Evolutionary conservation across 2,797 vertebrate species (phyloP).

Genomic region (Lindbergichthys nudifrons): DNA sequence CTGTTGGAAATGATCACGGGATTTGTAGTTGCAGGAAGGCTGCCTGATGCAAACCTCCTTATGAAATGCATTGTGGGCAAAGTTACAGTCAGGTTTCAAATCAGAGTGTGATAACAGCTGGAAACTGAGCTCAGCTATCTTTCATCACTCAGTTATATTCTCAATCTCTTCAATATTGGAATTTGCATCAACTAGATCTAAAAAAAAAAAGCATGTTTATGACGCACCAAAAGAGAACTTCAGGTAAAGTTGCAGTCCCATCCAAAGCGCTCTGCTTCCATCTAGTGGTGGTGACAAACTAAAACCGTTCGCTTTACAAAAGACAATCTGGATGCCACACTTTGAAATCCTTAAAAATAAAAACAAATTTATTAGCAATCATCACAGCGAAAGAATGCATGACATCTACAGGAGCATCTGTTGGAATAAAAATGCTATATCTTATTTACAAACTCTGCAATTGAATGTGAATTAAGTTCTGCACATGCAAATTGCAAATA

Average conservation of each 20-base stretch:
- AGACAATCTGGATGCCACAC: slow-evolving; percentile 7
- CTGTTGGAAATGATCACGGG: neutral
- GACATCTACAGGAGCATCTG: slow-evolving; percentile 87
- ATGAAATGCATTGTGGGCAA: slow-evolving; percentile 2
- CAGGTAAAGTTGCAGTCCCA: neutral
- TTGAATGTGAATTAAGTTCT: slow-evolving; percentile 79
- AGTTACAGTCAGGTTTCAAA: slow-evolving; percentile 1
- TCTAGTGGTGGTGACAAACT: slow-evolving; percentile 64
- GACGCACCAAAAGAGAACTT: slow-evolving; percentile 22
- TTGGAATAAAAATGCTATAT: slow-evolving; percentile 89
- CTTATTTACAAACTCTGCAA: slow-evolving; percentile 92
- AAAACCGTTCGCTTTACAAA: neutral
- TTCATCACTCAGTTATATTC: neutral
- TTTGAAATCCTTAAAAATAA: slow-evolving; percentile 82
- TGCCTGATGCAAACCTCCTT: neutral
- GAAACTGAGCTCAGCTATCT: neutral
- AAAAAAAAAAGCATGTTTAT: neutral
- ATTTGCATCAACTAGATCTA: neutral
- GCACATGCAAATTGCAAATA: slow-evolving; percentile 88
- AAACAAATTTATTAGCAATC: slow-evolving; percentile 91
- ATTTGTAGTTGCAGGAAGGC: neutral
- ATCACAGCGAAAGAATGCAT: slow-evolving; percentile 85
- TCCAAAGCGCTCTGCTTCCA: slow-evolving; percentile 64
- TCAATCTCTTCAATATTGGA: neutral
- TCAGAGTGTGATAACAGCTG: neutral